Evolutionary conservation across 2,797 vertebrate genomes (phyloP).

Genomic region (Rhinatrema bivittatum): DNA sequence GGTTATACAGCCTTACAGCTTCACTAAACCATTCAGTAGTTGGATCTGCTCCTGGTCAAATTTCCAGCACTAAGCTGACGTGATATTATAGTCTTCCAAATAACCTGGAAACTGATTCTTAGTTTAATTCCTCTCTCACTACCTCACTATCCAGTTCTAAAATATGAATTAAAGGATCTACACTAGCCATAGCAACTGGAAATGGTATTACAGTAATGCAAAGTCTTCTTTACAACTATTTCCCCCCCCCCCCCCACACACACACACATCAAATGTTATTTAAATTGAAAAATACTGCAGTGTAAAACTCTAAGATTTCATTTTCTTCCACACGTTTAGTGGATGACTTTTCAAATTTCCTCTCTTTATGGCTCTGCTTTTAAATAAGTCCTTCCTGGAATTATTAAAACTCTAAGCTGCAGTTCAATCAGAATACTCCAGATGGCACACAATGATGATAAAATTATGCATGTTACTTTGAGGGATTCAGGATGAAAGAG

Average conservation of each 20-base stretch:
- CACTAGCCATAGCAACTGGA: background rate
- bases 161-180: conserved; percentile 17
- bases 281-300: conserved; percentile 12
- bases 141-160: conserved; percentile 11
- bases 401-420: conserved; percentile 45
- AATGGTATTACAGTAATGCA: background rate
- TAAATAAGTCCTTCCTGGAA: conserved; percentile 36
- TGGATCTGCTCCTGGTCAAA: conserved; percentile 21
- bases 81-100: conserved; percentile 5
- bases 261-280: conserved; percentile 7
- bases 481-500: conserved; percentile 39
- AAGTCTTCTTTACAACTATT: background rate
- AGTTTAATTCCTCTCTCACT: conserved; percentile 14
- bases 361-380: conserved; percentile 26
- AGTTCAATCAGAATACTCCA: conserved; percentile 55
- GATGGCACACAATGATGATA: conserved; percentile 61
- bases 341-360: conserved; percentile 16
- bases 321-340: conserved; percentile 4
- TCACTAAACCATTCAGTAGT: too few species aligned
- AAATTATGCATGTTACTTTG: conserved; percentile 47
- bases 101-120: conserved; percentile 13
- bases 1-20: too few species aligned
- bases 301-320: background rate
- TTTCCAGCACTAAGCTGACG: conserved; percentile 15
- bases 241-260: conserved; percentile 7